Conservation (phyloP, 1,140 invertebrate species). For the Eumeta japonica region DNA sequence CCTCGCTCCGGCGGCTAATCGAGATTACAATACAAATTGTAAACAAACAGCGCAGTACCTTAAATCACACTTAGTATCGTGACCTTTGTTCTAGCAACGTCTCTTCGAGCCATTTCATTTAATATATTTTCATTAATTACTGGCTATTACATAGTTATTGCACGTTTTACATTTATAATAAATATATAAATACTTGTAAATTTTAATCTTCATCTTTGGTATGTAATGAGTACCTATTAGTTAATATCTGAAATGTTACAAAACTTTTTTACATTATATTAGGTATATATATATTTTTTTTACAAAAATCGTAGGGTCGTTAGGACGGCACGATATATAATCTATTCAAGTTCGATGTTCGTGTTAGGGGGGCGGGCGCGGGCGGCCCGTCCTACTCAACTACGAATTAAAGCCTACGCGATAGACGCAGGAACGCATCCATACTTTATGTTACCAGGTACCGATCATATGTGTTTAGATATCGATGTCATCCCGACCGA, state of each 20-base stretch:
- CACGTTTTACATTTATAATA: slow-evolving; percentile 58
- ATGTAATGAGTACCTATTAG: slow-evolving; percentile 53
- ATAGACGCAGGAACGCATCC: slow-evolving; percentile 55
- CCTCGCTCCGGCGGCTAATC: no score
- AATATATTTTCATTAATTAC: slow-evolving; percentile 57
- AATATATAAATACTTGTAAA: slow-evolving; percentile 59
- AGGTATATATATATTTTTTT: slow-evolving; percentile 57
- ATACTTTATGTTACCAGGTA: slow-evolving; percentile 55
- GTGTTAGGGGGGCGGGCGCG: no score
- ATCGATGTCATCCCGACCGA: no score
- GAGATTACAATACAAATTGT: slow-evolving; percentile 51
- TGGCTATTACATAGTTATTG: slow-evolving; percentile 56
- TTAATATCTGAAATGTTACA: slow-evolving; percentile 57
- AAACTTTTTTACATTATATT: slow-evolving; percentile 55
- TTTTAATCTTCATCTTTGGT: slow-evolving; percentile 55
- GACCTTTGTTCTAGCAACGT: slow-evolving; percentile 26
- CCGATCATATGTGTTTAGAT: slow-evolving; percentile 51
- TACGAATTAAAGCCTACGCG: slow-evolving; percentile 55
- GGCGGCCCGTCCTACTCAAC: no score
- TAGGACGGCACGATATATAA: slow-evolving; percentile 55
- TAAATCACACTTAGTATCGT: slow-evolving; percentile 11
- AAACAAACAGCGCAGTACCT: slow-evolving; percentile 35
- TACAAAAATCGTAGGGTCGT: slow-evolving; percentile 58
- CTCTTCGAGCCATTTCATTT: slow-evolving; percentile 46
- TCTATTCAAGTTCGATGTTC: slow-evolving; percentile 57